Evolutionary conservation across 2,113 vertebrate genomes (phyloP).

Genomic region (Chlorocebus sabaeus): DNA sequence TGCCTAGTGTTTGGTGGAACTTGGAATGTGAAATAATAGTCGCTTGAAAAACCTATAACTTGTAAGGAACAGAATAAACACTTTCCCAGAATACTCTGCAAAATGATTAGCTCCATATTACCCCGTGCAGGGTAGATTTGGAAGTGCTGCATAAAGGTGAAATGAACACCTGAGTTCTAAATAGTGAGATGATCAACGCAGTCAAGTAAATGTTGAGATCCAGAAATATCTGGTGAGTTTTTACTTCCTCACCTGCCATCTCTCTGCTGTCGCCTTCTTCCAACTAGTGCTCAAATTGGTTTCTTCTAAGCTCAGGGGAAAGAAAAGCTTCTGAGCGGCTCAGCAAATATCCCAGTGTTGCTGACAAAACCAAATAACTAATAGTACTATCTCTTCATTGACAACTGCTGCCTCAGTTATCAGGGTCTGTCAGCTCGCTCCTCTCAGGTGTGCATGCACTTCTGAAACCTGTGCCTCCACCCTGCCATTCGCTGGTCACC

Average conservation of each 20-base stretch:
- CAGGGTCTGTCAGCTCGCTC: not conserved
- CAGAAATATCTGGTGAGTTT: slow-evolving; percentile 25
- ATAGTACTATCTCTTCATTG: not conserved
- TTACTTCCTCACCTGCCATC: not conserved
- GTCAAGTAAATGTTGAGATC: not conserved
- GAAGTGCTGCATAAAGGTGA: not conserved
- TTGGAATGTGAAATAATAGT: slow-evolving; percentile 1
- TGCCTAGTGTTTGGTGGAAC: not conserved
- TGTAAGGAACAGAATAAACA: not conserved
- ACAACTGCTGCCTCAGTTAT: slow-evolving; percentile 53
- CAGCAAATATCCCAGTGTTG: slow-evolving; percentile 10
- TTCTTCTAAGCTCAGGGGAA: slow-evolving; percentile 55
- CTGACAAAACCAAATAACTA: slow-evolving; percentile 27
- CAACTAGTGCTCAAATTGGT: slow-evolving; percentile 16
- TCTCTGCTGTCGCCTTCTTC: slow-evolving; percentile 11
- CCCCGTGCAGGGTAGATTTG: not conserved
- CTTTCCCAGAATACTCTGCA: slow-evolving; percentile 22
- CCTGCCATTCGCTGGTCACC: not conserved
- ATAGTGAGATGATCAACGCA: not conserved
- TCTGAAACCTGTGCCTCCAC: not conserved
- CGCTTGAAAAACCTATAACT: not conserved
- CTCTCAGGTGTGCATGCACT: not conserved
- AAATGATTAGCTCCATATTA: not conserved
- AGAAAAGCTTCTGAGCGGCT: not conserved
- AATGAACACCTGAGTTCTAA: not conserved